A percentile compares a stretch with the other conserved stretches of the same genome.
These are phyloP conservation scores for Apomyelois bistriatella DNA, from an alignment of 2,888 invertebrate species.

Conservation along the genomic window DNA sequence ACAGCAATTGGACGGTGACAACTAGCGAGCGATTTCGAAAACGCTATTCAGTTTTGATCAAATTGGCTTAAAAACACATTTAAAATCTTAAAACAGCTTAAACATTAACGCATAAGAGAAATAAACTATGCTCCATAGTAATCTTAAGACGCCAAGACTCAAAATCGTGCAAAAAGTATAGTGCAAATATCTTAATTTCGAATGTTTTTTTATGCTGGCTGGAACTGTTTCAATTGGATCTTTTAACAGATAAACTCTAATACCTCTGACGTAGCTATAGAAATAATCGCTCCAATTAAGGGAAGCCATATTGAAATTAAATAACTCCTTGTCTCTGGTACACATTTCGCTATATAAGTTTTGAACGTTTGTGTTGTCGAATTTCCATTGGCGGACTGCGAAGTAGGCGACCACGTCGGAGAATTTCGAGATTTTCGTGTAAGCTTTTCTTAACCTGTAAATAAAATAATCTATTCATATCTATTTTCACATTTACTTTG, in stretches of 20 bases:
- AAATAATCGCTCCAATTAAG: conserved; percentile 86
- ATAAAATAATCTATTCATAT: neutral
- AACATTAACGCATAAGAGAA: conserved; percentile 18
- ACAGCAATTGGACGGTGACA: too few species aligned
- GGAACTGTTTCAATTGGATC: conserved; percentile 85
- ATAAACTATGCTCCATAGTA: conserved; percentile 34
- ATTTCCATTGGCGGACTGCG: conserved; percentile 85
- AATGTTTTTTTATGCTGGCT: conserved; percentile 70
- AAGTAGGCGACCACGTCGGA: conserved; percentile 86
- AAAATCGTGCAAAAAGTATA: conserved; percentile 36
- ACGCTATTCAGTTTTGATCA: too few species aligned
- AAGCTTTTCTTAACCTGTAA: conserved; percentile 85
- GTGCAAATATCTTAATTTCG: conserved; percentile 39
- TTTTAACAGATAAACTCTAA: conserved; percentile 86
- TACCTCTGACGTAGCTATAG: conserved; percentile 83
- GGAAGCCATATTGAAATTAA: conserved; percentile 82
- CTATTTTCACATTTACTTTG: too few species aligned
- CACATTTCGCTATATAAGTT: conserved; percentile 75
- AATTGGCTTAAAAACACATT: neutral
- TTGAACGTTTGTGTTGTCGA: conserved; percentile 80
- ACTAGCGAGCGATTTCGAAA: too few species aligned
- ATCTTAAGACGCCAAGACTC: conserved; percentile 30
- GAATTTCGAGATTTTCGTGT: conserved; percentile 86
- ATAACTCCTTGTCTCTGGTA: conserved; percentile 79
- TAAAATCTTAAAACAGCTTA: conserved; percentile 8